A percentile compares a stretch with the other conserved stretches of the same genome.
These are phyloP conservation scores for Platyscapa corneri DNA, from an alignment of 1,140 invertebrate species.

Conservation along the genomic window DNA sequence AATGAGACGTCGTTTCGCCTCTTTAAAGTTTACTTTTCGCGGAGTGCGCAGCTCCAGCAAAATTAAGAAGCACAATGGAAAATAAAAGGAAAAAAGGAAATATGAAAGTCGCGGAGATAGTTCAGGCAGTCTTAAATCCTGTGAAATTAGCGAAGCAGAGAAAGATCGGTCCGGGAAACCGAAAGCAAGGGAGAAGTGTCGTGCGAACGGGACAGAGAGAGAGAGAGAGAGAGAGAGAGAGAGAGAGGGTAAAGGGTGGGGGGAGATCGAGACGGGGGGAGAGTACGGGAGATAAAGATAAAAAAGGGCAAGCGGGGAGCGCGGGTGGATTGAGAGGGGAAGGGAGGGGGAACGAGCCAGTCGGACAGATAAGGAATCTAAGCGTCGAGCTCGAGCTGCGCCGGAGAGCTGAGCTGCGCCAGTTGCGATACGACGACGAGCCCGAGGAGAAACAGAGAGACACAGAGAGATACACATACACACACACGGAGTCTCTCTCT, in stretches of 20 bases:
- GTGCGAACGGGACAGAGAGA: constrained; percentile 39
- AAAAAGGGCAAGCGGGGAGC: constrained; percentile 33
- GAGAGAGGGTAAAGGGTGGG: constrained; percentile 43
- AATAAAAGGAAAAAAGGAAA: background rate
- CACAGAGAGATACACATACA: background rate
- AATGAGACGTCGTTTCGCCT: background rate
- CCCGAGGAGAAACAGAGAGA: background rate
- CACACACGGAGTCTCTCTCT: background rate
- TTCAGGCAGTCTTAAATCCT: background rate
- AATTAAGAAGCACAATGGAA: background rate
- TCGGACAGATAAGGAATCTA: constrained; percentile 45
- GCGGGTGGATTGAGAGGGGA: constrained; percentile 15
- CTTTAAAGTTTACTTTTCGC: too few species aligned
- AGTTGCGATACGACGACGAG: constrained; percentile 35
- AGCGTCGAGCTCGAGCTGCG: constrained; percentile 17
- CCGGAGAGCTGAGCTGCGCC: background rate
- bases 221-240: constrained; percentile 40
- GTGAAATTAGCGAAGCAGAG: constrained; percentile 11
- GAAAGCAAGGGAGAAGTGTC: background rate
- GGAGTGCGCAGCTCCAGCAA: too few species aligned
- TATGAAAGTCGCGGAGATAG: background rate
- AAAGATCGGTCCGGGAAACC: background rate
- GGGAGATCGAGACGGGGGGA: background rate
- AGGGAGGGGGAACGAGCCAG: background rate
- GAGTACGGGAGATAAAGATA: constrained; percentile 40